Evolutionary conservation across 2,113 vertebrate genomes (phyloP).

Genomic region (Neodon shergylaensis): DNA sequence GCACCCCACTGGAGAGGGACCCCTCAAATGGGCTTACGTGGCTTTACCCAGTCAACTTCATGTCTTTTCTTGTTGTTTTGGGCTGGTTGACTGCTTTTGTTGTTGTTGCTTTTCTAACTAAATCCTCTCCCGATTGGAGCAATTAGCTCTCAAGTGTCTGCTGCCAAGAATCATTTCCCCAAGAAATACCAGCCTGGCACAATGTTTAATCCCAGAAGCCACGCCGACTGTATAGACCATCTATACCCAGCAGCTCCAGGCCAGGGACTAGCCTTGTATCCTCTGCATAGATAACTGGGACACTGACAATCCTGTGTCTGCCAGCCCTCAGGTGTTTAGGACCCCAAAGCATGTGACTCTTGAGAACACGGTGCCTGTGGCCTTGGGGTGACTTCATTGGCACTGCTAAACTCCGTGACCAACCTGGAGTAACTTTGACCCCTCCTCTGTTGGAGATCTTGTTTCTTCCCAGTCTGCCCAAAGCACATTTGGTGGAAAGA

Average conservation of each 20-base stretch:
- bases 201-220: not conserved
- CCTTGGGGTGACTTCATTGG: not conserved
- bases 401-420: not conserved
- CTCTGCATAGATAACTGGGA: not conserved
- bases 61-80: not conserved
- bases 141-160: not conserved
- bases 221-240: not conserved
- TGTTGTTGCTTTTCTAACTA: not conserved
- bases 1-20: not conserved
- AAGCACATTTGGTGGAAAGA: conserved; percentile 40
- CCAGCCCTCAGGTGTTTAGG: not conserved
- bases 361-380: not conserved
- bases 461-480: not conserved
- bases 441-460: not conserved
- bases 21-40: not conserved
- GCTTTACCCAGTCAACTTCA: not conserved
- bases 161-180: not conserved
- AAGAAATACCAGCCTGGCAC: not conserved
- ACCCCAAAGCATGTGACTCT: not conserved
- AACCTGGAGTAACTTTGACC: not conserved
- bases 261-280: not conserved
- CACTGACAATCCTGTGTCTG: not conserved
- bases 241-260: not conserved
- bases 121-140: not conserved
- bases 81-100: not conserved